A percentile compares a stretch with the other conserved stretches of the same genome.
phyloP scores from a whole-genome alignment of 2,797 vertebrate species.

The Tadarida brasiliensis region DNA sequence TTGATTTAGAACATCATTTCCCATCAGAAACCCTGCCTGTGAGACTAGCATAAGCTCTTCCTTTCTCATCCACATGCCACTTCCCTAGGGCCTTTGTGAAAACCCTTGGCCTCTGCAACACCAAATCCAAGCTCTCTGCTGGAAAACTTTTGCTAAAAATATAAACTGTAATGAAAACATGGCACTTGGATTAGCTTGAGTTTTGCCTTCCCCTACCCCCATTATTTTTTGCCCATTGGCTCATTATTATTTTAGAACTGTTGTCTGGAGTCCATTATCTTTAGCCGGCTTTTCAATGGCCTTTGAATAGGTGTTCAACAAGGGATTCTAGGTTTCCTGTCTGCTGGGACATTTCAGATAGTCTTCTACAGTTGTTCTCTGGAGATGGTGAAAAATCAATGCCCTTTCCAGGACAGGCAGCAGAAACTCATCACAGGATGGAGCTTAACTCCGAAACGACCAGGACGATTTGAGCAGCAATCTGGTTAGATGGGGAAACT shows the following conservation, averaged over 20 bases:
- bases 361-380: not conserved
- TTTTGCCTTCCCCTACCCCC: not conserved
- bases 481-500: not conserved
- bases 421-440: not conserved
- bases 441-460: not conserved
- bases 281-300: constrained; percentile 24
- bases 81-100: not conserved
- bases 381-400: not conserved
- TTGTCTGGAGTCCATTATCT: not conserved
- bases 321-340: not conserved
- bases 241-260: constrained; percentile 49
- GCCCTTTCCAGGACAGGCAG: not conserved
- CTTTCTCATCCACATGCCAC: not conserved
- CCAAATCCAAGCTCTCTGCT: not conserved
- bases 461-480: not conserved
- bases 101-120: not conserved
- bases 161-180: not conserved
- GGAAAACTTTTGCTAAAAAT: constrained; percentile 1
- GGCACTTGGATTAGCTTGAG: not conserved
- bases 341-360: not conserved
- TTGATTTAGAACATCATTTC: not conserved
- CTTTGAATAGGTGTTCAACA: constrained; percentile 8
- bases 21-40: not conserved
- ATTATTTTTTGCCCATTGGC: not conserved
- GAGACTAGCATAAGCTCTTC: not conserved